Evolutionary conservation across 2,113 vertebrate genomes (phyloP).

Genomic region (Tragelaphus scriptus): DNA sequence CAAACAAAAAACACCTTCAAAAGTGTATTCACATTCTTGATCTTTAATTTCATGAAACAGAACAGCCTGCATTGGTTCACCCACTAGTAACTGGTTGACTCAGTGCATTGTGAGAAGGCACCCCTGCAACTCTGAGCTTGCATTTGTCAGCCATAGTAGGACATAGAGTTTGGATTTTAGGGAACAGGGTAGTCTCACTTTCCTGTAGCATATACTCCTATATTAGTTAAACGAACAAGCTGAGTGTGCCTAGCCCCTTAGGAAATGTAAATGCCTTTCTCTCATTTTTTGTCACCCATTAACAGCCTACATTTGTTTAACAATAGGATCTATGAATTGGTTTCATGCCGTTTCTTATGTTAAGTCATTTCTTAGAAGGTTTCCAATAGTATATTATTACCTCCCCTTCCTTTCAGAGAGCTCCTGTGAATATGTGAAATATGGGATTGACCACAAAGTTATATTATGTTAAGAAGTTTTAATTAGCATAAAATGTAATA

Average conservation of each 20-base stretch:
- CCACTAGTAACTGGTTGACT: neutral
- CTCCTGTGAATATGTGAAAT: constrained; percentile 22
- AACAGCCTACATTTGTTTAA: constrained; percentile 18
- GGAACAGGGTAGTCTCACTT: neutral
- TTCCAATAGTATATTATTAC: neutral
- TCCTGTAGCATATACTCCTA: neutral
- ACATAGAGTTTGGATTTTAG: neutral
- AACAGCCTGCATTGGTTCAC: neutral
- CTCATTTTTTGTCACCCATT: neutral
- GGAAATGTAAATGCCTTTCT: constrained; percentile 16
- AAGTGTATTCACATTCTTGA: neutral
- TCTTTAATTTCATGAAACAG: neutral
- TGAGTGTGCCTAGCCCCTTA: neutral
- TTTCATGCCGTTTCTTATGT: neutral
- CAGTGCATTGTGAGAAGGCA: neutral
- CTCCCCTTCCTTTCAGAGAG: neutral
- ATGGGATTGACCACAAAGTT: neutral
- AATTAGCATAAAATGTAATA: constrained; percentile 52
- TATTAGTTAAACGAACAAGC: constrained; percentile 2
- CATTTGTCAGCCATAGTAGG: neutral
- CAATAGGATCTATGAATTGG: neutral
- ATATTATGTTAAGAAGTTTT: constrained; percentile 27
- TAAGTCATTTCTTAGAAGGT: neutral
- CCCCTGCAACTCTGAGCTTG: neutral
- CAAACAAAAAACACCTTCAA: neutral